Evolutionary conservation across 2,888 invertebrate species (phyloP), one percentile per base, ranked within the genome.

Genomic region (Chrysodeixis includens): DNA sequence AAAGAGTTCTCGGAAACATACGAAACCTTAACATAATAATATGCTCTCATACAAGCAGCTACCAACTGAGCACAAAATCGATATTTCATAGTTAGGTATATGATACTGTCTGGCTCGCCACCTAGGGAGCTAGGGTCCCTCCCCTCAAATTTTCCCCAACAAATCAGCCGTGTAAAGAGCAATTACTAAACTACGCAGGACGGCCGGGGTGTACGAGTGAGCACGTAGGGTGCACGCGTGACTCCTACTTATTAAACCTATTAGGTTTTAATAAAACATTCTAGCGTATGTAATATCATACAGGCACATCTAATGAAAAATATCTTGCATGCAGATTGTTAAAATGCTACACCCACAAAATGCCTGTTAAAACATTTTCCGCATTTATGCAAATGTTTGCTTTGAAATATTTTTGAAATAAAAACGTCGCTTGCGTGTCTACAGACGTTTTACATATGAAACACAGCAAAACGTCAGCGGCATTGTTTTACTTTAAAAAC

Each of bases 391-490:
- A 74, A 86, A 86, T 85, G 14, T 52, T 69, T 76, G 69, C 71
- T 67, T 74, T 63, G 66, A 82, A 84, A 76, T 79, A 76, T 82
- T 80, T 76, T 62, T 64, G 53, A 66, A 85, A 81, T 76, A 73
- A 76, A 76, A 77, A 76, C 66, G 66, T 74, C 58, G 56, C 67
- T 77, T 62, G 72, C 75, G 72, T 72, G 73, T 71, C 68, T 66
- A 79, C 65, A 71, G 72, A 66, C 8, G 63, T 71, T 88, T 88
- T 85, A 81, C 86, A 76, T 81, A 82, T 76, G 77, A 83, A 86
- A 80, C 71, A 66, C 62, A 56, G 62, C 55, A 26, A 70, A 52
- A 51, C 62, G 56, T 63, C 67, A 64, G 30, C 30, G 30, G 59
- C 16, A 65, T 79, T 80, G 66, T 81, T 73, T 61, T 46, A 68